Base-by-base conservation (phyloP, 2,888 invertebrate genomes). In the Drosophila testacea region DNA sequence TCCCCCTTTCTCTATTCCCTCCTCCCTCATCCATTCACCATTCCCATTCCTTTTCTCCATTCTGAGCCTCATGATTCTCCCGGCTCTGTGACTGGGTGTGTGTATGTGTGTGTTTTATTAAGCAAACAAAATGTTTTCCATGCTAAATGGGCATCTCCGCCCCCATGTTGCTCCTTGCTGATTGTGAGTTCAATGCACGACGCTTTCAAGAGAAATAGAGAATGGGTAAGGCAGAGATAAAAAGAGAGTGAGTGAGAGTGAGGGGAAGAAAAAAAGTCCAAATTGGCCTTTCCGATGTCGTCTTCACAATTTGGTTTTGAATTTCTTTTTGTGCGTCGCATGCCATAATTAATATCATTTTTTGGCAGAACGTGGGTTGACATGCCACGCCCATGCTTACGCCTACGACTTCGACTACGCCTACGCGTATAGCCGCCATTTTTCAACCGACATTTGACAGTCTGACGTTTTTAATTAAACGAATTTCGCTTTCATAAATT, bases 401-500 rank as follows among this genome's bases (percentile, higher is more conserved):
- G 38, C 34, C 44, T 6, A 0, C 55, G 13, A 27, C 27, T n/a
- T 6, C 16, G 13, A 9, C 9, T 11, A 38, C 42, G 44, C 44
- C 27, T 44, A 27, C 44, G 44, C 44, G 11, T 50, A 28, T 42
- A 46, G 32, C 16, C 51, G 67, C 47, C 62, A 80, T 80, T 77
- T 77, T 64, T 77, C 63, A 74, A 66, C 77, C 62, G 67, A 55
- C 84, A 65, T 62, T 72, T 56, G 55, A 46, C 55, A 42, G 71
- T 22, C 59, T 61, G 76, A 70, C 79, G 47, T 75, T 85, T 85
- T 85, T 86, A 83, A 83, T 83, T 83, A 86, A 83, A 83, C 61
- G 83, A 83, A 83, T 68, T 88, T 78, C 68, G 65, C 69, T 82
- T 82, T 88, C 81, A 85, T 83, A 85, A 85, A 85, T 88, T 83